Base-by-base conservation (phyloP, 1,140 invertebrate species). In the Heliconius congener region DNA sequence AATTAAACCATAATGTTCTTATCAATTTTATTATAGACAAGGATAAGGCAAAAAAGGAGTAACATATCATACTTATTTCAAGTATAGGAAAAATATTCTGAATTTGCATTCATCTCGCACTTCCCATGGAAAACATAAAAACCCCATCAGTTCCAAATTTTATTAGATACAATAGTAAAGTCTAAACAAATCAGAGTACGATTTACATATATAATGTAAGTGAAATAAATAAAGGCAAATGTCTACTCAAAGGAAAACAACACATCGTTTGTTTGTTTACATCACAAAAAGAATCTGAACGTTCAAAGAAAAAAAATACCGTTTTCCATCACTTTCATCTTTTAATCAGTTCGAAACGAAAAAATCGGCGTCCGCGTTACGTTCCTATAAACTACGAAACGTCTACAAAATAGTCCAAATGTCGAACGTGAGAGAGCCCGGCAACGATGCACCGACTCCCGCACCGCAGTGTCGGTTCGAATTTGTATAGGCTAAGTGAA, bases 371-470 rank as follows among this genome's bases (percentile, higher is more conserved):
- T 81, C 74, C 74, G 74, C 74, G 80, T 82, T 80, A 77, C 82
- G 80, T 81, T 83, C 80, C 82, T 83, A 83, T 76, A 79, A 78
- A 83, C 82, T 84, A 84, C 76, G 81, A 82, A 77, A 84, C 82
- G 82, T 84, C 81, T 81, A 84, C 82, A 80, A 82, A 80, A 84
- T 78, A 80, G 82, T 84, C 82, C 82, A 84, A 84, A 84, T 80
- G 75, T 82, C 81, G 82, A 81, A 71, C 70, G 9, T 19, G 70
- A 19, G 27, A 16, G 30, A 23, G 27, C 91, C 93, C 91, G 93
- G 93, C 93, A 92, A 93, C 91, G 90, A 94, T 93, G 91, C 91
- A 90, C 70, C 70, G 70, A 16, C 70, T 27, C 70, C 13, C 70
- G 70, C 70, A 13, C 70, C 11, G 70, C 82, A 71, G 82, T 79